phyloP scores from a whole-genome alignment of 2,113 vertebrate genomes.

The Neolamprologus falcicula region DNA sequence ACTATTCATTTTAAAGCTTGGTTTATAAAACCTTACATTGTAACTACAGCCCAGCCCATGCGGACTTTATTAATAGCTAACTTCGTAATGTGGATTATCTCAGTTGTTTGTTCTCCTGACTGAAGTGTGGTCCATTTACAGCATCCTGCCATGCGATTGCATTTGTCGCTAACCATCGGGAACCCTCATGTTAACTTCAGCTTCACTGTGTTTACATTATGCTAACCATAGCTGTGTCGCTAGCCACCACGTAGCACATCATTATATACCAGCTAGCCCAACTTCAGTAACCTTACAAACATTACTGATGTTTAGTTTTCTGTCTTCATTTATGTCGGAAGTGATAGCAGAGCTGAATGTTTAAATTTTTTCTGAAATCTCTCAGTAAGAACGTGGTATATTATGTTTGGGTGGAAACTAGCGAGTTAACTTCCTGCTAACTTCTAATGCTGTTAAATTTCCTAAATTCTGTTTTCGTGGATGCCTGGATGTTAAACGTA shows the following conservation, averaged over 20 bases:
- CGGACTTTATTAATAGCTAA: background rate
- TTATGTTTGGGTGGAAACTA: background rate
- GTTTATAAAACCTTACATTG: background rate
- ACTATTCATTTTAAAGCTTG: background rate
- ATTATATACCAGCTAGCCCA: background rate
- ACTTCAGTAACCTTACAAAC: background rate
- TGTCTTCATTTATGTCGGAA: background rate
- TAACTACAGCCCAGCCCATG: background rate
- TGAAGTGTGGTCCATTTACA: background rate
- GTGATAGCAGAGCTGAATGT: background rate
- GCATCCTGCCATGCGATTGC: background rate
- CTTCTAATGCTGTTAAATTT: background rate
- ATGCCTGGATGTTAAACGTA: background rate
- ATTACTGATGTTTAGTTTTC: background rate
- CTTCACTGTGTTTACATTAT: background rate
- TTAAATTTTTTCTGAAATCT: background rate
- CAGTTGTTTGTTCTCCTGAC: background rate
- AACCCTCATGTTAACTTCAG: background rate
- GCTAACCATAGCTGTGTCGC: background rate
- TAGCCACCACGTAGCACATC: background rate
- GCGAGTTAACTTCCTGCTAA: background rate
- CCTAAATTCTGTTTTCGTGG: background rate
- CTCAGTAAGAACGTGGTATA: background rate
- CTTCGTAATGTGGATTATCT: background rate
- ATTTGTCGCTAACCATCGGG: background rate